Conservation (phyloP, 2,888 invertebrate species). For the Pterostichus madidus region DNA sequence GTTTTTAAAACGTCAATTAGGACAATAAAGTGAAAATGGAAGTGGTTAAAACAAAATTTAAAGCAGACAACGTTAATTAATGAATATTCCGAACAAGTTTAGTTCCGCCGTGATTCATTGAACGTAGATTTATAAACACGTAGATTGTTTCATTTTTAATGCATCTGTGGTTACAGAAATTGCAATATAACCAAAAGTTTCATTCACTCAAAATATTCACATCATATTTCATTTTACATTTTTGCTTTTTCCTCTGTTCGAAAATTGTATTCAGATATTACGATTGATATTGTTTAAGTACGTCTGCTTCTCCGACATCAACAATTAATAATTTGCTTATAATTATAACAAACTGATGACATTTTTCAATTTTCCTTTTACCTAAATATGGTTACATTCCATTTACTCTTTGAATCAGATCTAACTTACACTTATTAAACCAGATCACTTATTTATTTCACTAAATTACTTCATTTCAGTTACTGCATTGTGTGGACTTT, state of each 20-base stretch:
- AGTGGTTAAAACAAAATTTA: conserved; percentile 47
- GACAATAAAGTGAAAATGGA: conserved; percentile 47
- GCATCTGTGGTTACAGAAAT: conserved; percentile 14
- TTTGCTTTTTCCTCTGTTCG: neutral
- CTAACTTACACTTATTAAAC: no score
- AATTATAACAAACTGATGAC: no score
- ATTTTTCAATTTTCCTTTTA: no score
- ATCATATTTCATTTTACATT: neutral
- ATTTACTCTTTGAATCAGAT: no score
- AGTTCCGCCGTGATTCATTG: conserved; percentile 24
- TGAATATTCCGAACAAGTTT: conserved; percentile 40
- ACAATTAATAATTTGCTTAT: no score
- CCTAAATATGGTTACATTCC: no score
- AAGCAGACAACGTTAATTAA: conserved; percentile 46
- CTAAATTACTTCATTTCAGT: no score
- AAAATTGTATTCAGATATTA: neutral
- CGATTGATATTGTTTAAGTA: no score
- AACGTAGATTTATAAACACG: conserved; percentile 41
- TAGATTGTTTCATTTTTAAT: conserved; percentile 43
- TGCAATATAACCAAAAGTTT: conserved; percentile 10
- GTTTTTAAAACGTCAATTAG: conserved; percentile 54
- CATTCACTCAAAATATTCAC: neutral
- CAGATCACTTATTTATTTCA: no score
- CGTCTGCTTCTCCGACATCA: no score
- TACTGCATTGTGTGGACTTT: no score